Conservation (phyloP, 2,888 invertebrate species). For the Eristalis pertinax region DNA sequence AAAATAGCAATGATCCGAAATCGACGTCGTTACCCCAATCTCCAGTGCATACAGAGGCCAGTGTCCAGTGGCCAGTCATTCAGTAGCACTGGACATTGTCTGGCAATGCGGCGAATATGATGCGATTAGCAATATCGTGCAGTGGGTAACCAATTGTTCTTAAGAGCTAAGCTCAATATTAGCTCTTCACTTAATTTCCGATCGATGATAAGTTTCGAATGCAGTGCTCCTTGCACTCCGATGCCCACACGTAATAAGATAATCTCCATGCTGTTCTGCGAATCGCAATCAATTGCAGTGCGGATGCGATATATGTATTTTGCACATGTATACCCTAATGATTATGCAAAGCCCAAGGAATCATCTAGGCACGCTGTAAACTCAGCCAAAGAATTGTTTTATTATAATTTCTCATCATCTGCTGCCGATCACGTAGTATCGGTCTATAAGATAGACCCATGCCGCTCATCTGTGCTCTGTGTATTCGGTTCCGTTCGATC, state of each 20-base stretch:
- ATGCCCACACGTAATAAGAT: slow-evolving; percentile 55
- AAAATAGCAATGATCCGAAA: slow-evolving; percentile 71
- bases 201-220: slow-evolving; percentile 50
- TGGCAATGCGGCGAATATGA: slow-evolving; percentile 60
- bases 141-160: slow-evolving; percentile 53
- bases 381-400: slow-evolving; percentile 51
- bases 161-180: slow-evolving; percentile 62
- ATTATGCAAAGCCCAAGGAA: slow-evolving; percentile 23
- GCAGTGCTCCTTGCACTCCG: slow-evolving; percentile 29
- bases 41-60: background rate
- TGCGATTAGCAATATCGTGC: slow-evolving; percentile 66
- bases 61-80: slow-evolving; percentile 18
- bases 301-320: slow-evolving; percentile 10
- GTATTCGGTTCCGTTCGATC: slow-evolving; percentile 31
- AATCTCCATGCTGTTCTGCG: slow-evolving; percentile 53
- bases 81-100: slow-evolving; percentile 23
- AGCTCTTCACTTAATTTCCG: slow-evolving; percentile 61
- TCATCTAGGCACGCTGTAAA: slow-evolving; percentile 42
- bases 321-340: slow-evolving; percentile 10
- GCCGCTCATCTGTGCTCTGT: slow-evolving; percentile 18
- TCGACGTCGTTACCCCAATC: slow-evolving; percentile 34
- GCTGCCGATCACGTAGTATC: slow-evolving; percentile 60
- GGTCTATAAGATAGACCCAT: slow-evolving; percentile 18
- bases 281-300: slow-evolving; percentile 50
- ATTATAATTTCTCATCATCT: slow-evolving; percentile 65